Base-by-base conservation (phyloP, 2,113 vertebrate species). In the Pleuronectes platessa region DNA sequence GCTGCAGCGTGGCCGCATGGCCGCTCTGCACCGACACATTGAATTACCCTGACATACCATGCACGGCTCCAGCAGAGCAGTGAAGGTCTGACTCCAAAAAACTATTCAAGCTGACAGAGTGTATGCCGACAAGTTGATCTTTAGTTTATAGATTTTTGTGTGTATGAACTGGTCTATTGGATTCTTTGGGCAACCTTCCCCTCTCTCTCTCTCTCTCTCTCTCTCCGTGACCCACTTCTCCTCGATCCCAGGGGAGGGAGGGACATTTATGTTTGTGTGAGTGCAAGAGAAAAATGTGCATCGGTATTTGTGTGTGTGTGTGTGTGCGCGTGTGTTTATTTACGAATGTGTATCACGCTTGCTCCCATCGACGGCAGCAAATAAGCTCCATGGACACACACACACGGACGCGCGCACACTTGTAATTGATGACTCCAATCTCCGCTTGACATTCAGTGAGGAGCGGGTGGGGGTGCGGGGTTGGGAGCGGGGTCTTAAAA, bases 131-230 rank as follows among this genome's bases (percentile, higher is more conserved):
- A 67, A 76, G 81, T 87, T 90, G 90, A 92, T 92, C 90, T 92
- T 92, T 89, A 88, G 76, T 87, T 90, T 90, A 93, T 90, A 66
- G 91, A 94, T 92, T 92, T 91, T 79, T 20, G 59, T 55, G 78
- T 76, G 77, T 88, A 89, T 90, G 79, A 89, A 89, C 85, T 89
- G 78, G 61, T 85, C 83, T 86, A 86, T 86, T 78, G 82, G 79
- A 92, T 90, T 90, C 82, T 87, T 79, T 78, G 71, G 11, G 79
- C 81, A 83, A 37, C 72, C 76, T 81, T 47, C 55, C 45, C 70
- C 66, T 26, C 61, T 78, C 51, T 59, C 24, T 24, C 24, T 24
- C 24, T 24, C 24, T 24, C 24, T 24, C 24, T 24, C 61, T 78
- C 53, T 59, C 72, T 64, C 51, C 69, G 35, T 74, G 85, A 87